Evolutionary conservation across 92 coral and sea anemone species (phyloP), one percentile per base, ranked within the genome.

Genomic region (Bergia puertoricense): DNA sequence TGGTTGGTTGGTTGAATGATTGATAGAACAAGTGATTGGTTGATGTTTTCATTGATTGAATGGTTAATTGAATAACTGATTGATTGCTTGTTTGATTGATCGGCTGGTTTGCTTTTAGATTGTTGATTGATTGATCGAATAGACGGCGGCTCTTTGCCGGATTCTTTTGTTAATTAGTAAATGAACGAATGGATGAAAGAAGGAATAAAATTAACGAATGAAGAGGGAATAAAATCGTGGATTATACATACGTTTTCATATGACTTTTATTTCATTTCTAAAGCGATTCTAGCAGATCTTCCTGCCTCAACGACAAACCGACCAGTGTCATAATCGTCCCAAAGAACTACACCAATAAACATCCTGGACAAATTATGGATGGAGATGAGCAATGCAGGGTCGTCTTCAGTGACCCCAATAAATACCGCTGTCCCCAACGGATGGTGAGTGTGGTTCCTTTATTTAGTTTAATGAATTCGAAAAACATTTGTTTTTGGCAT

Each of bases 351-450:
- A 91, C 86, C 82, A 90, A 88, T 30, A 95, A 91, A 42, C 92
- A 94, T 6, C 99, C 99, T 4, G 99, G 99, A 20, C 93, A 97
- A 71, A 90, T 97, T 20, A 86, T 81, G 77, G 91, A 97, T 65
- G 99, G 89, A 23, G 88, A 90, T 44, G 86, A 93, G 38, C 99
- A 97, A 79, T 97, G 99, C 48, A 89, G 86, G 85, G 50, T 84
- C 42, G 46, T 84, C 16, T 84, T 84, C 44, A 23, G 78, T 15
- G 93, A 98, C 48, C 42, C 88, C 11, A 84, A 83, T 14, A 56
- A 42, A 45, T 90, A 18, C 76, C 98, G 92, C 18, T 97, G 99
- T 82, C 86, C 71, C 14, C 94, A 88, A 36, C 39, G 56, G 74
- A 51, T 68, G 85, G 95, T 95, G 51, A 74, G 80, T 90, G 69